phyloP scores from a whole-genome alignment of 2,113 vertebrate genomes.

The Recurvirostra avosetta region DNA sequence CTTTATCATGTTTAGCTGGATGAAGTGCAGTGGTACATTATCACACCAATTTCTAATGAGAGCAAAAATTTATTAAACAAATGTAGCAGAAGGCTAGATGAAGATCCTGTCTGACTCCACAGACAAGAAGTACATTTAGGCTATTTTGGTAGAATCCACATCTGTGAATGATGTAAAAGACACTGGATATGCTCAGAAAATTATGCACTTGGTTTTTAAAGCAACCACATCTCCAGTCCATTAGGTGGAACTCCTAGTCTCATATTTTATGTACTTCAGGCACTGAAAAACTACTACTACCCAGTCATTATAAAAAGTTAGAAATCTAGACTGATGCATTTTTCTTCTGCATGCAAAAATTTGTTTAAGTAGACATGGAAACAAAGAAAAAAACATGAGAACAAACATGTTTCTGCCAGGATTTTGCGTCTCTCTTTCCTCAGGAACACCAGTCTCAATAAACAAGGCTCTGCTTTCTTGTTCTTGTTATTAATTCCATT shows the following conservation, averaged over 20 bases:
- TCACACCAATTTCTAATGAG: background rate
- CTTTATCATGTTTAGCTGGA: background rate
- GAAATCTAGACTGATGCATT: background rate
- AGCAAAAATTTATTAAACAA: background rate
- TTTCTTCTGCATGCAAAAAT: background rate
- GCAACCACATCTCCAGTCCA: background rate
- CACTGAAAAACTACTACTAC: background rate
- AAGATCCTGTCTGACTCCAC: background rate
- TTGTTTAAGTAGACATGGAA: background rate
- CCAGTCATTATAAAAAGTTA: background rate
- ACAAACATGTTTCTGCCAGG: background rate
- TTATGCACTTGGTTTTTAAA: background rate
- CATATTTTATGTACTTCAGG: background rate
- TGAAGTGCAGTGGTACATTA: background rate
- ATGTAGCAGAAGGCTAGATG: background rate
- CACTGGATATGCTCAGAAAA: background rate
- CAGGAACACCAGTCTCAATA: background rate
- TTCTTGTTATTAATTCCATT: background rate
- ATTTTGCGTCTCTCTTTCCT: background rate
- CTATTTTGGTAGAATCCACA: fast-evolving
- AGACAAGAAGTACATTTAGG: background rate
- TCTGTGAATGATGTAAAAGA: background rate
- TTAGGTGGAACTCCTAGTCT: background rate
- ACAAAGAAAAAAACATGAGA: background rate
- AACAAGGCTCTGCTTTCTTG: background rate